Evolutionary conservation across 2,888 invertebrate genomes (phyloP).

Genomic region (Timema podura): DNA sequence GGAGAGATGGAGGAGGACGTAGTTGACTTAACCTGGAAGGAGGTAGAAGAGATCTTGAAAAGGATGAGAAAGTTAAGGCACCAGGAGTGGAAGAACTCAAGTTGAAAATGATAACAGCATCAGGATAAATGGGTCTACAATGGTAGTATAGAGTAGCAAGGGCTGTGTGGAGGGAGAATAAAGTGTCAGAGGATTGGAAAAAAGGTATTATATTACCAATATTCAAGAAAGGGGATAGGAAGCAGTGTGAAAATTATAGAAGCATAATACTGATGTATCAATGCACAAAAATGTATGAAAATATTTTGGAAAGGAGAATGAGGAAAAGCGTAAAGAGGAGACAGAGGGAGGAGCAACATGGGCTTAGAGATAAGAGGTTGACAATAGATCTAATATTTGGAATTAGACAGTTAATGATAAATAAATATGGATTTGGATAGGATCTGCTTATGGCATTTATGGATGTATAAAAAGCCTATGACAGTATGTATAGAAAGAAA

Average conservation of each 20-base stretch:
- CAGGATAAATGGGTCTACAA: no score
- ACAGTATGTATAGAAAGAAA: neutral
- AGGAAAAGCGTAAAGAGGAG: neutral
- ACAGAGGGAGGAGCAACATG: neutral
- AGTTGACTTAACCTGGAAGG: no score
- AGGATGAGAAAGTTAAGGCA: no score
- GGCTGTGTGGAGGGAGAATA: no score
- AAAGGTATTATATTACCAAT: neutral
- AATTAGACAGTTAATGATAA: neutral
- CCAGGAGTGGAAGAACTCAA: no score
- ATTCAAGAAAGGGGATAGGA: neutral
- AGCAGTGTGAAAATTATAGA: neutral
- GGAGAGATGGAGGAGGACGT: no score
- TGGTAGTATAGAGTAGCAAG: no score
- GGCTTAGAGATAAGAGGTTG: neutral
- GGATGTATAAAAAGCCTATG: slow-evolving; percentile 6
- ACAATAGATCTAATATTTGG: neutral
- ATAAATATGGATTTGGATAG: neutral
- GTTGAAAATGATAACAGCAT: no score
- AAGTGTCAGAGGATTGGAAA: neutral
- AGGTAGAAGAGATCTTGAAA: no score
- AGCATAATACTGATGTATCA: neutral
- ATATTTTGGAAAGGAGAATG: neutral
- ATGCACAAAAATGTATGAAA: neutral
- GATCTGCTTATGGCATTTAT: neutral